Base-by-base conservation (phyloP, 2,113 vertebrate genomes). In the Salvelinus sp. region DNA sequence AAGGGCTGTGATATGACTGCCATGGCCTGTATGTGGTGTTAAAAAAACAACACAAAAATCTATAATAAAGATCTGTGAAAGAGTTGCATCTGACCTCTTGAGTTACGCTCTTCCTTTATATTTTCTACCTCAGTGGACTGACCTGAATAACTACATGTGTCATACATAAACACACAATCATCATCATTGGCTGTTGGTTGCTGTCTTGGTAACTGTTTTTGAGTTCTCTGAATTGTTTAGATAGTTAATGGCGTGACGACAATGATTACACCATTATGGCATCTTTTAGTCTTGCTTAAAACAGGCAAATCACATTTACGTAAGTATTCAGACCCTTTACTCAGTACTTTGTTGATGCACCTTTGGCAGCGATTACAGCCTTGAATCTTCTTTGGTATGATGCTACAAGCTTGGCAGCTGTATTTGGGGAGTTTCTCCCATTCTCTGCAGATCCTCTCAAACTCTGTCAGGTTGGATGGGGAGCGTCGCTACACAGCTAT, bases 31-130 rank as follows among this genome's bases (percentile, higher is more conserved):
- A 83, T 44, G 38, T 81, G 74, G 68, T 90, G 77, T 85, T 89
- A 87, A 88, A 84, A 75, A 76, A 84, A 75, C 78, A 75, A 74
- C 60, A 33, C 33, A 33, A 1, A 1, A 7, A 79, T 54, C 76
- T 87, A 90, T 83, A 93, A 93, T 93, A 94, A 94, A 94, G 83
- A 81, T 89, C 86, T 89, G 81, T 77, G 33, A 91, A 93, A 93
- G 91, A 93, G 89, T 90, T 91, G 80, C 75, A 90, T 86, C 87
- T 84, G 79, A 91, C 16, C 50, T 81, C 69, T 28, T 44, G 33
- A 27, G n/a, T 70, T 75, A 67, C 18, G 64, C 18, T 64, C 48
- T 76, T 74, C 82, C 5, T 50, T 18, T 67, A 16, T 18, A 18
- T 81, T 12, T 76, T 76, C 30, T 44, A 10, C 38, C 38, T 10